Conservation (phyloP, 2,888 invertebrate species). For the Drosophila kanekoi region DNA sequence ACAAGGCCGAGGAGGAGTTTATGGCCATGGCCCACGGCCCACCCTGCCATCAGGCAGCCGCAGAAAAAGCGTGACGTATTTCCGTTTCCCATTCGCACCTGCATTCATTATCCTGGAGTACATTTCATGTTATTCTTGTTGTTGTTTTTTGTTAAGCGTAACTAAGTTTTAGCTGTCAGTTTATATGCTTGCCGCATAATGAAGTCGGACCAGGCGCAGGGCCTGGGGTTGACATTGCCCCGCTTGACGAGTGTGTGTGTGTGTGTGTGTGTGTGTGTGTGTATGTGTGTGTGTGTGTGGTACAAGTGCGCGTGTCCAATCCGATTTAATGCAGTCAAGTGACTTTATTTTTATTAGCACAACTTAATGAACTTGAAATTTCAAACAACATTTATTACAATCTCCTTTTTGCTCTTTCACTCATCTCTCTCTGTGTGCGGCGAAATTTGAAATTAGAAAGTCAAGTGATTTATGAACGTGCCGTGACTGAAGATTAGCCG, state of each 20-base stretch:
- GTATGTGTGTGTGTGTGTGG: too few relatives aligned
- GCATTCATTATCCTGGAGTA: conserved; percentile 72
- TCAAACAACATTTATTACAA: conserved; percentile 75
- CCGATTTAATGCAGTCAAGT: conserved; percentile 81
- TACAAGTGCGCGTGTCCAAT: conserved; percentile 84
- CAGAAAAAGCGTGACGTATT: conserved; percentile 78
- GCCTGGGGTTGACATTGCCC: conserved; percentile 12
- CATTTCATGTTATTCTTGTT: conserved; percentile 25
- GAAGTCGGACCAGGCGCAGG: conserved; percentile 19
- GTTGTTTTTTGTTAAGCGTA: conserved; percentile 64
- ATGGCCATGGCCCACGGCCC: conserved; percentile 39
- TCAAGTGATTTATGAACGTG: conserved; percentile 73
- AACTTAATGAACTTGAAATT: conserved; percentile 82
- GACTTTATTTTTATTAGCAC: conserved; percentile 82
- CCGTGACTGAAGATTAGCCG: conserved; percentile 53
- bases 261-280: not conserved
- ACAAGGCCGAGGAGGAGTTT: conserved; percentile 33
- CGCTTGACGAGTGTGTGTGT: not conserved
- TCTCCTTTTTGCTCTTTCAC: conserved; percentile 26
- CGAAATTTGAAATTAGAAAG: conserved; percentile 73
- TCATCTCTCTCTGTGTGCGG: conserved; percentile 24
- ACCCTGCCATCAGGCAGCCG: conserved; percentile 31
- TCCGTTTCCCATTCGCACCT: conserved; percentile 78
- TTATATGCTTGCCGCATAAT: conserved; percentile 64
- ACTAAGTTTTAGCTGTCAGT: conserved; percentile 77